phyloP scores from a whole-genome alignment of 2,888 invertebrate genomes.

The Drosophila kanekoi region DNA sequence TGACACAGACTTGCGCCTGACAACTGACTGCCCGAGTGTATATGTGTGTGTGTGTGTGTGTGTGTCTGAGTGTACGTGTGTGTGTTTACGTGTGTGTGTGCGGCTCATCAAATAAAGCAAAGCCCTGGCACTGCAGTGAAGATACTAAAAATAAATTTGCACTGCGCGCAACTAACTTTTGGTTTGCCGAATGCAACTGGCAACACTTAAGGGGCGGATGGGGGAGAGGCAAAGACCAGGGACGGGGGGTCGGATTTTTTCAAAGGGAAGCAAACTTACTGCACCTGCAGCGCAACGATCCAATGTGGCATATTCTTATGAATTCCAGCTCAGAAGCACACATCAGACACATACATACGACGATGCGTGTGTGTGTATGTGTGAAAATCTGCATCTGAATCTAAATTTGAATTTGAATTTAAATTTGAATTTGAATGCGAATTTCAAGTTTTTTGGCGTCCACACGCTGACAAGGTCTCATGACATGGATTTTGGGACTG shows the following conservation, averaged over 20 bases:
- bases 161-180: constrained; percentile 40
- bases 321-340: constrained; percentile 15
- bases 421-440: constrained; percentile 21
- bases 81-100: constrained; percentile 21
- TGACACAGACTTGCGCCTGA: constrained; percentile 67
- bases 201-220: too few relatives aligned
- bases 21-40: constrained; percentile 24
- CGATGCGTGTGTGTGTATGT: constrained; percentile 3
- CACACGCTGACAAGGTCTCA: constrained; percentile 5
- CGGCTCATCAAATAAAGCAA: constrained; percentile 56
- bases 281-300: constrained; percentile 40
- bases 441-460: constrained; percentile 28
- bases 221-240: not conserved
- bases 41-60: constrained; percentile 1
- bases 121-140: constrained; percentile 53
- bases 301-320: constrained; percentile 38
- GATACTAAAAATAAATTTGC: constrained; percentile 72
- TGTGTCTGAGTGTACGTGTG: not conserved
- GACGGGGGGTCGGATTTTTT: not conserved
- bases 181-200: constrained; percentile 13
- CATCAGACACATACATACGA: not conserved
- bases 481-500: constrained; percentile 20
- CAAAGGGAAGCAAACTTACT: constrained; percentile 4
- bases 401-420: constrained; percentile 23
- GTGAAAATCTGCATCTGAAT: constrained; percentile 21